Base-by-base conservation (phyloP, 2,113 vertebrate species). In the Chloropsis cyanopogon region DNA sequence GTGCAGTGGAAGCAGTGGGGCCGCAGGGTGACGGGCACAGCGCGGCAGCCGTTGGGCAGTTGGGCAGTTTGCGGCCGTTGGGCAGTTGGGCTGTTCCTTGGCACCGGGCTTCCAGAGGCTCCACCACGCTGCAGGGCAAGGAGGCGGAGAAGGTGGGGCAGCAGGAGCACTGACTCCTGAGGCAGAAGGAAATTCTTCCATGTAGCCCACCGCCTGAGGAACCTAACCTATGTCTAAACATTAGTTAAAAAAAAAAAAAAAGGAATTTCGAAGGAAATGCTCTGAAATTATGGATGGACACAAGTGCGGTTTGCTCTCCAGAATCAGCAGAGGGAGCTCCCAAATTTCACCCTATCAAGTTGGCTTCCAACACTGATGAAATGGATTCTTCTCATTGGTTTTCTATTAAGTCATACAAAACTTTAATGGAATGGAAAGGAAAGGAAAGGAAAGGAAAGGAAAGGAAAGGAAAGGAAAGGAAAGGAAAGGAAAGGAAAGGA, bases 11-110 rank as follows among this genome's bases (percentile, higher is more conserved):
- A 71, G 56, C 54, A 10, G 29, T 1, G 22, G 25, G 42, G 29
- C 18, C 0, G 0, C 33, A 10, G 39, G 37, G 19, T 5, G 61
- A n/a, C 42, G 8, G 52, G 41, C 47, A 4, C 21, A 3, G 31
- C 42, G 0, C 2, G 0, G 22, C 14, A 39, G 49, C 8, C 7
- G 41, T 39, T 73, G 63, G 29, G 73, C 59, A 39, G 86, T 88
- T 88, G 77, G 76, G 42, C 85, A 50, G 76, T 53, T 88, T 57
- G 50, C 12, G 52, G 52, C 31, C 10, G 72, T 87, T 87, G 64
- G 64, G 47, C 60, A 24, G 77, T 59, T 82, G 77, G 37, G 37
- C 60, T 44, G 13, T 10, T 81, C 46, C 60, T 47, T 66, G 78
- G 77, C 39, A 73, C 59, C 26, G 2, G 1, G n/a, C 13, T 35